Evolutionary conservation across 2,888 invertebrate genomes (phyloP).

Genomic region (Cephus sareptanus): DNA sequence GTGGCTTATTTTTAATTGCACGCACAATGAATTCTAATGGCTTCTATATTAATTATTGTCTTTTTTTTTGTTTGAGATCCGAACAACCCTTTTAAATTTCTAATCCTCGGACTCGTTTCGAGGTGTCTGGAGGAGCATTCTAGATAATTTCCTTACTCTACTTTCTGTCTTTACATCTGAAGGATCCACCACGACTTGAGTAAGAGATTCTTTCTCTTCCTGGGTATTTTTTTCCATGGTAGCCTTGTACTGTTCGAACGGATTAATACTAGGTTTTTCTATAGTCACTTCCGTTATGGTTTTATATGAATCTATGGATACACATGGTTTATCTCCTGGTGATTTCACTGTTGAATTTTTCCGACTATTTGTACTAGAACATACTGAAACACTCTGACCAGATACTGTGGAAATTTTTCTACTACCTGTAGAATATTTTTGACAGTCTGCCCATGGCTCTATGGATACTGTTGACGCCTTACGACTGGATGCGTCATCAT

Average conservation of each 20-base stretch:
- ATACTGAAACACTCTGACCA: slow-evolving; percentile 22
- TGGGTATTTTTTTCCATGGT: slow-evolving; percentile 23
- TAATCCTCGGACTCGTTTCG: background rate
- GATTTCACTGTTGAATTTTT: slow-evolving; percentile 31
- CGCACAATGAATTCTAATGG: background rate
- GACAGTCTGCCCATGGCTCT: slow-evolving; percentile 30
- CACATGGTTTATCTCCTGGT: slow-evolving; percentile 32
- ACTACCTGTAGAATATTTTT: background rate
- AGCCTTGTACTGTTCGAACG: slow-evolving; percentile 41
- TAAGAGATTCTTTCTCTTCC: background rate
- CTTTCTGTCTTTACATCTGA: background rate
- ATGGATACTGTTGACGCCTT: slow-evolving; percentile 31
- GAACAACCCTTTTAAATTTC: background rate
- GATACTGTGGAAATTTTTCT: slow-evolving; percentile 35
- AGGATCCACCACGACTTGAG: background rate
- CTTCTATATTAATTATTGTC: background rate
- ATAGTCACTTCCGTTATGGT: slow-evolving; percentile 41
- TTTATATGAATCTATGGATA: slow-evolving; percentile 44
- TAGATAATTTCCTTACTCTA: background rate
- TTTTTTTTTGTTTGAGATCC: background rate
- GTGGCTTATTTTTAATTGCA: background rate
- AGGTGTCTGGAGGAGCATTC: background rate
- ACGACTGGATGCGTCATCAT: background rate
- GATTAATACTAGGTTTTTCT: slow-evolving; percentile 42
- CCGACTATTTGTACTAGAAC: slow-evolving; percentile 22